Evolutionary conservation across 2,888 invertebrate genomes (phyloP), one percentile per base, ranked within the genome.

Genomic region (Unio delphinus): DNA sequence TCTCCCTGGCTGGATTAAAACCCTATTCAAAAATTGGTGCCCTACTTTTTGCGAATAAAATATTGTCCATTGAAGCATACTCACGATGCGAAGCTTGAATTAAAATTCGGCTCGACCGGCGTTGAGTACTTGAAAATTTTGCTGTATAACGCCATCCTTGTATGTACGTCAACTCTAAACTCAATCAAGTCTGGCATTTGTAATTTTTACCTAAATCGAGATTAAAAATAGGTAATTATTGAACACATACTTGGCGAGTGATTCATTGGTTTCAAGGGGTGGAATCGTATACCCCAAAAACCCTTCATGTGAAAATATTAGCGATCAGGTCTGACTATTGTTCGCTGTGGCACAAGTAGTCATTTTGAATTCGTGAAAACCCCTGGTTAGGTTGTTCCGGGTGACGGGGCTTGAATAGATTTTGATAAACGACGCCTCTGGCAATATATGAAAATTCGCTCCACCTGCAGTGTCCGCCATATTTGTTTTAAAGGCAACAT

Each of bases 401-500:
- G 45, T 55, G 68, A 69, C 23, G 62, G 70, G 34, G 54, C 68
- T 68, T 74, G 66, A 68, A 72, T 61, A 64, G 57, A 59, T 55
- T 34, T 60, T 64, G 64, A 61, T 66, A 66, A 69, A 66, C 64
- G 66, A 28, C 64, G 62, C 68, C 70, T 66, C 72, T 70, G 72
- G 70, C 68, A 56, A n/a, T n/a, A 65, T 65, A 64, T 61, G 68
- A 68, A 73, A 70, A 58, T 60, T 61, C 28, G 55, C 61, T 28
- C 61, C 58, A 55, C 75, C 70, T 62, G 75, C 75, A 67, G 75
- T 7, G 72, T 57, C 57, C 20, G 55, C 66, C 60, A 63, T 75
- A 75, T 75, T 75, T 75, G 72, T 75, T 75, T 75, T 75, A 75
- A 70, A 68, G 55, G 75, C 72, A 70, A 75, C 72, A 75, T 75